Percentiles rank a stretch among this genome's conserved stretches.
Evolutionary conservation across 2,797 vertebrate genomes (phyloP).

Genomic region (Siniperca obscura): DNA sequence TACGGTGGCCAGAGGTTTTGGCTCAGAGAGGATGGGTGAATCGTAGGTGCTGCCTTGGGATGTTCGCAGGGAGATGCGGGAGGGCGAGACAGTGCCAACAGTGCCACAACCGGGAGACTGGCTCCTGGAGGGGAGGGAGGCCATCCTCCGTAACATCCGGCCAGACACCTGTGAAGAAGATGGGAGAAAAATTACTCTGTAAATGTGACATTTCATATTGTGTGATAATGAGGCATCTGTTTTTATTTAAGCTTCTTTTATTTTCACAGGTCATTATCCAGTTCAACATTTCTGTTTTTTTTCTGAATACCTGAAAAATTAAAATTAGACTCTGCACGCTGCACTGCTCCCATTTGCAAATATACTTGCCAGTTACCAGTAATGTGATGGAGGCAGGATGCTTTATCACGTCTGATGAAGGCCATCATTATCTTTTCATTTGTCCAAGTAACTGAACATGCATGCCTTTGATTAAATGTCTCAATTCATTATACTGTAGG

Average conservation of each 20-base stretch:
- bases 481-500: slow-evolving; percentile 23
- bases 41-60: slow-evolving; percentile 93
- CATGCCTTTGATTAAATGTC: slow-evolving; percentile 39
- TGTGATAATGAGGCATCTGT: slow-evolving; percentile 32
- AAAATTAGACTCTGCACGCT: neutral
- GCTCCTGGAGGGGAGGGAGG: slow-evolving; percentile 93
- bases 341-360: slow-evolving; percentile 25
- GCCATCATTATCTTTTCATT: slow-evolving; percentile 45
- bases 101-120: slow-evolving; percentile 93
- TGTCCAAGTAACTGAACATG: slow-evolving; percentile 35
- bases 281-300: neutral
- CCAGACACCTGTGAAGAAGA: slow-evolving; percentile 81
- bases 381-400: slow-evolving; percentile 13
- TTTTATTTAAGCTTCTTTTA: slow-evolving; percentile 34
- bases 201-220: slow-evolving; percentile 22
- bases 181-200: slow-evolving; percentile 28
- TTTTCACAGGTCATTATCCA: slow-evolving; percentile 33
- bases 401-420: slow-evolving; percentile 40
- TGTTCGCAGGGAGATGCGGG: slow-evolving; percentile 90
- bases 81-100: slow-evolving; percentile 87
- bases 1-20: slow-evolving; percentile 85
- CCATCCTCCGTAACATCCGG: slow-evolving; percentile 91
- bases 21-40: slow-evolving; percentile 90
- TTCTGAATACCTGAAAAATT: slow-evolving; percentile 33
- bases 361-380: slow-evolving; percentile 21